Percentiles rank a stretch among this genome's conserved stretches.
Conservation (phyloP, 2,113 vertebrate genomes). For the Rhagologus leucostigma region DNA sequence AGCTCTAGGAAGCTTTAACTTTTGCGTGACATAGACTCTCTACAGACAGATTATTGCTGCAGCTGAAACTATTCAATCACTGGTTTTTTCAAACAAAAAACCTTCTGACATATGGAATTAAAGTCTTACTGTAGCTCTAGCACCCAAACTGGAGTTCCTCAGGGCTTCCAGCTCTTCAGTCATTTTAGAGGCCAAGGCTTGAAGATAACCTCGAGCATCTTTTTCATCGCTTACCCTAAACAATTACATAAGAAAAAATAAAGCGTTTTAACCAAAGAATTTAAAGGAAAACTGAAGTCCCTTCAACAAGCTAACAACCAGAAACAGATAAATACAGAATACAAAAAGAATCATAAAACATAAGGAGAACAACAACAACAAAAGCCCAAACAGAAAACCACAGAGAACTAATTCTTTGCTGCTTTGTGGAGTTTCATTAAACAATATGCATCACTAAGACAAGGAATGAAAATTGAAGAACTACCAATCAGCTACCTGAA, state of each 20-base stretch:
- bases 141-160: slow-evolving; percentile 92
- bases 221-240: slow-evolving; percentile 98
- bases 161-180: slow-evolving; percentile 95
- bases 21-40: not conserved
- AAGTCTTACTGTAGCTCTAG: slow-evolving; percentile 86
- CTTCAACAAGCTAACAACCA: not conserved
- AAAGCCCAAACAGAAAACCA: not conserved
- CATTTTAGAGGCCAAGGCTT: slow-evolving; percentile 98
- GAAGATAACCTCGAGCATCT: slow-evolving; percentile 95
- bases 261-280: not conserved
- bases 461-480: not conserved
- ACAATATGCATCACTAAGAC: not conserved
- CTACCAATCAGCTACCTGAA: not conserved
- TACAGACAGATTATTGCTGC: not conserved
- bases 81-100: not conserved
- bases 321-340: not conserved
- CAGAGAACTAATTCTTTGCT: not conserved
- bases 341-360: not conserved
- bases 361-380: not conserved
- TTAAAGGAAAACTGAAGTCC: not conserved
- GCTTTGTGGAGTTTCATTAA: not conserved
- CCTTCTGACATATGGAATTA: not conserved
- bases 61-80: not conserved
- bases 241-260: not conserved
- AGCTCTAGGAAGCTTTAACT: not conserved